Evolutionary conservation across 2,797 vertebrate species (phyloP).

Genomic region (Psittacula derbiana): DNA sequence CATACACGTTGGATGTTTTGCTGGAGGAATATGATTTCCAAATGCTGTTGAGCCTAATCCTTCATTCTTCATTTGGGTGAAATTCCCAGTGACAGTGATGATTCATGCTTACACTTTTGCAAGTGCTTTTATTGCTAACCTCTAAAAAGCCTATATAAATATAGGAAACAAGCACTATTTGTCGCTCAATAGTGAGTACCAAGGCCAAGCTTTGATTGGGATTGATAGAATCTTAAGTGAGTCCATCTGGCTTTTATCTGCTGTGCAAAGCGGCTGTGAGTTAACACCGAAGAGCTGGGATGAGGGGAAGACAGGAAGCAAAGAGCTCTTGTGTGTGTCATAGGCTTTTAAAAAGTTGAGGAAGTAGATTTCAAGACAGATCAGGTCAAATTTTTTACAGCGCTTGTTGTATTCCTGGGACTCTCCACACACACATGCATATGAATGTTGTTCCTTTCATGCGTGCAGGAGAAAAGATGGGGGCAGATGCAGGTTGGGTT

Average conservation of each 20-base stretch:
- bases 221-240: not conserved
- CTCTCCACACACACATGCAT: not conserved
- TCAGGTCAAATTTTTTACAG: not conserved
- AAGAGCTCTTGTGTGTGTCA: not conserved
- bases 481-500: not conserved
- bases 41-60: not conserved
- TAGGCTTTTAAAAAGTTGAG: not conserved
- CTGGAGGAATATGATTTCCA: not conserved
- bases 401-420: not conserved
- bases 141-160: not conserved
- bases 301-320: not conserved
- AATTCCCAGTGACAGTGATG: not conserved
- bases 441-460: not conserved
- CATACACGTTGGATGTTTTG: not conserved
- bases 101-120: not conserved
- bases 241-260: not conserved
- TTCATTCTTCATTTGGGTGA: not conserved
- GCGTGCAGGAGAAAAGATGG: not conserved
- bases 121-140: constrained; percentile 4
- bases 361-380: not conserved
- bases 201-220: not conserved
- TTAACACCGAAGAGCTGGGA: not conserved
- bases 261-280: not conserved
- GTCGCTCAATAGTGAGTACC: not conserved
- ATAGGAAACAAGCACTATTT: not conserved